Evolutionary conservation across 2,888 invertebrate genomes (phyloP).

Genomic region (Panzeria rudis): DNA sequence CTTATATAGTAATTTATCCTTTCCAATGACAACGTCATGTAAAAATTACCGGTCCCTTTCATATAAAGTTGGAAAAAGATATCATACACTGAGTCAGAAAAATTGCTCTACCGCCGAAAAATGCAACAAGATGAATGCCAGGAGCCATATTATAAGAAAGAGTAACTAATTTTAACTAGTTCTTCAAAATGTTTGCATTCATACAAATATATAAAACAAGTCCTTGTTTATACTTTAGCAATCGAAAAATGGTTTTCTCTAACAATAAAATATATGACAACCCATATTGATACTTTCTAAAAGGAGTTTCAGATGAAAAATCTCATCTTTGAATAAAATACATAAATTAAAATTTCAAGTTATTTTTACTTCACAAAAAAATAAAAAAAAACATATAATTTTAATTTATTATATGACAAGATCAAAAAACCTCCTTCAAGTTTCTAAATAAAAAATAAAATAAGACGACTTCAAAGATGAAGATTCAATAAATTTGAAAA

Average conservation of each 20-base stretch:
- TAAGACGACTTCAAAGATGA: slow-evolving; percentile 55
- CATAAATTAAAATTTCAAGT: slow-evolving; percentile 52
- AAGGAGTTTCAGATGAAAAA: slow-evolving; percentile 10
- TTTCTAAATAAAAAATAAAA: slow-evolving; percentile 61
- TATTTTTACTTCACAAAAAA: slow-evolving; percentile 16
- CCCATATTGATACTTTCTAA: background rate
- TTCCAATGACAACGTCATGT: too few species aligned
- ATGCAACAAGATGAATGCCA: too few species aligned
- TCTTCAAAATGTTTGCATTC: too few species aligned
- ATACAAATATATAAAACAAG: too few species aligned
- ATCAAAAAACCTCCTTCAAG: slow-evolving; percentile 73
- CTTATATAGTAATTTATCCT: too few species aligned
- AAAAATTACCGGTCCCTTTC: too few species aligned
- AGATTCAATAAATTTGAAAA: slow-evolving; percentile 68
- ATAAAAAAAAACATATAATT: slow-evolving; percentile 48
- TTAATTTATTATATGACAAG: slow-evolving; percentile 73
- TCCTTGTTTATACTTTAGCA: background rate
- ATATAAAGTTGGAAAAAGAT: too few species aligned
- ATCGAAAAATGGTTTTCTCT: background rate
- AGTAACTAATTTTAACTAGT: too few species aligned
- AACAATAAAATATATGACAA: background rate
- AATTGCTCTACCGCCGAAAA: too few species aligned
- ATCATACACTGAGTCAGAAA: too few species aligned
- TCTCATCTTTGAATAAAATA: slow-evolving; percentile 18
- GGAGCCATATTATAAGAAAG: too few species aligned